Evolutionary conservation across 1,140 invertebrate species (phyloP).

Genomic region (Drosophila cardini): DNA sequence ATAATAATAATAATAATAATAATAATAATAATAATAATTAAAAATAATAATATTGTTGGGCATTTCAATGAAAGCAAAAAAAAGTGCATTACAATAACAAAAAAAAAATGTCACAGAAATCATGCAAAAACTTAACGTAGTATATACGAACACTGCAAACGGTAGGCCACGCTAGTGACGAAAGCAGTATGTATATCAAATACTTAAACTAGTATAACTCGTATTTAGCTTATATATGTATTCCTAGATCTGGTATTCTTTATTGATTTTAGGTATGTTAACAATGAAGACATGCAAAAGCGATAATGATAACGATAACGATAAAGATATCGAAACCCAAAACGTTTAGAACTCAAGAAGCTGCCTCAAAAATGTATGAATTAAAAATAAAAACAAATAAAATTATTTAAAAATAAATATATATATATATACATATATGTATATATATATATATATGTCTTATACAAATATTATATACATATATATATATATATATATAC

Average conservation of each 20-base stretch:
- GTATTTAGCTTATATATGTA: slow-evolving; percentile 35
- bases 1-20: no score
- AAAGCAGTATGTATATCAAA: slow-evolving; percentile 4
- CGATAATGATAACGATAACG: background rate
- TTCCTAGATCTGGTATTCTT: slow-evolving; percentile 39
- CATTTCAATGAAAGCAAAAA: slow-evolving; percentile 48
- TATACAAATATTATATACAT: slow-evolving; percentile 6
- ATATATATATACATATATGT: slow-evolving; percentile 30
- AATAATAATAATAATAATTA: no score
- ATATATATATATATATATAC: slow-evolving; percentile 22
- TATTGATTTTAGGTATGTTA: slow-evolving; percentile 17
- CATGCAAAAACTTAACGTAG: slow-evolving; percentile 19
- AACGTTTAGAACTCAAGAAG: slow-evolving; percentile 49
- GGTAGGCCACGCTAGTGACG: no score
- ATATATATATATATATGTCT: slow-evolving; percentile 11
- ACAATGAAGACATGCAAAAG: slow-evolving; percentile 20
- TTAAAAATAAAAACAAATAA: slow-evolving; percentile 38
- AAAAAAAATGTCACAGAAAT: slow-evolving; percentile 44
- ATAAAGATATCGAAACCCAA: slow-evolving; percentile 4
- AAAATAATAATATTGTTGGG: slow-evolving; percentile 43
- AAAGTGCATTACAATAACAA: slow-evolving; percentile 72
- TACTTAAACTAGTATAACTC: slow-evolving; percentile 12
- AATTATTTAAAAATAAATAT: slow-evolving; percentile 40
- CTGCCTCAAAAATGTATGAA: slow-evolving; percentile 51
- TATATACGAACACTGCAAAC: background rate